Base-by-base conservation (phyloP, 2,797 vertebrate species). In the Dermochelys coriacea region DNA sequence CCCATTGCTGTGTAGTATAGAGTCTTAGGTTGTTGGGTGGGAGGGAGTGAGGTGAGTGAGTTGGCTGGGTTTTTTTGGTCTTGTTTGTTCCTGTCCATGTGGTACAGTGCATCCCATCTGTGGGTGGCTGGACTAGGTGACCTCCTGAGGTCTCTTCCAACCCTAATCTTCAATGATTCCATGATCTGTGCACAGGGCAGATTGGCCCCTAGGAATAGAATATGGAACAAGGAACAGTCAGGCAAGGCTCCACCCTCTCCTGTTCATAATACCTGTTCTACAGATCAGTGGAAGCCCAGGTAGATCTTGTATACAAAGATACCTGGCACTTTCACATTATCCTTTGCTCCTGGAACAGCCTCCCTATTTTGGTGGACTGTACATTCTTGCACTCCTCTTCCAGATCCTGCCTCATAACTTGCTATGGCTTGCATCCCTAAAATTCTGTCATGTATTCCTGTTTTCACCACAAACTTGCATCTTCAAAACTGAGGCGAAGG, bases 281-380 rank as follows among this genome's bases (percentile, higher is more conserved):
- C 41, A 41, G 41, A 41, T 41, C 41, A 41, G 5, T 41, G 41
- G 41, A 41, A 41, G 41, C 41, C 41, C 41, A 41, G 41, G 23
- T 23, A 27, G 68, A 86, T 91, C 93, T 29, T 15, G n/a, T n/a
- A 64, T 64, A 57, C 68, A 47, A 4, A 61, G 59, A 41, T 11
- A 23, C 25, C 25, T 19, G 34, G 57, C 41, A 23, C n/a, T 41
- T 25, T 71, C 68, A 41, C 37, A 7, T 80, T 25, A 23, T 82
- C 41, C 80, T 86, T 74, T 45, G 12, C 11, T 89, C 2, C 0
- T n/a, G 25, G 19, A 18, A 51, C 47, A 57, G 0, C 31, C 18
- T 86, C 86, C 23, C 25, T 41, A 68, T 61, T 34, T 29, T 31
- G 14, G 14, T 61, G 59, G 31, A 31, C 31, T 9, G 25, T 49